Conservation (phyloP, 2,888 invertebrate genomes). For the Hanleya hanleyi region DNA sequence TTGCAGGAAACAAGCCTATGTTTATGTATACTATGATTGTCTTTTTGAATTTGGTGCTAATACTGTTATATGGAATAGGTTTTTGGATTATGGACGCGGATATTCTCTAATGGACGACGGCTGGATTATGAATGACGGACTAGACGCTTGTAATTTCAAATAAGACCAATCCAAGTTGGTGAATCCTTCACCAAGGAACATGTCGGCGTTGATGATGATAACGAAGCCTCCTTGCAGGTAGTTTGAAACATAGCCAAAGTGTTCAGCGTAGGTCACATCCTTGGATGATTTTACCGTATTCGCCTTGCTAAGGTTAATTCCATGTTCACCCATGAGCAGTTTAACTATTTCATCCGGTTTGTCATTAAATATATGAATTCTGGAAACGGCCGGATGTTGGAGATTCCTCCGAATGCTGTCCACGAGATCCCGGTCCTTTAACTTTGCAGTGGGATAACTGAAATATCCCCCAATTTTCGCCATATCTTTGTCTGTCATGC, state of each 20-base stretch:
- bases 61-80: too few relatives aligned
- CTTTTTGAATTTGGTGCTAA: too few relatives aligned
- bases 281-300: neutral
- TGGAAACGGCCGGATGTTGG: neutral
- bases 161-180: neutral
- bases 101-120: too few relatives aligned
- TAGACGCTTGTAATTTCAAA: too few relatives aligned
- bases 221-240: neutral
- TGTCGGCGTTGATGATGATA: neutral
- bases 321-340: neutral
- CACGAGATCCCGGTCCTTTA: too few relatives aligned
- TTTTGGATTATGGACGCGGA: too few relatives aligned
- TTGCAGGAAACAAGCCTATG: too few relatives aligned
- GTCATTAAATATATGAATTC: neutral
- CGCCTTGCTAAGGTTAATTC: neutral
- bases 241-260: neutral
- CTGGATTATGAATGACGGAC: too few relatives aligned
- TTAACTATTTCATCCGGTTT: neutral
- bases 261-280: neutral
- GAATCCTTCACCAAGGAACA: neutral
- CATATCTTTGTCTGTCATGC: too few relatives aligned
- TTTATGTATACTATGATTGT: too few relatives aligned
- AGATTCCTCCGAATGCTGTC: neutral
- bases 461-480: too few relatives aligned
- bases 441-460: too few relatives aligned